Base-by-base conservation (phyloP, 2,113 vertebrate genomes). In the Vimba vimba region DNA sequence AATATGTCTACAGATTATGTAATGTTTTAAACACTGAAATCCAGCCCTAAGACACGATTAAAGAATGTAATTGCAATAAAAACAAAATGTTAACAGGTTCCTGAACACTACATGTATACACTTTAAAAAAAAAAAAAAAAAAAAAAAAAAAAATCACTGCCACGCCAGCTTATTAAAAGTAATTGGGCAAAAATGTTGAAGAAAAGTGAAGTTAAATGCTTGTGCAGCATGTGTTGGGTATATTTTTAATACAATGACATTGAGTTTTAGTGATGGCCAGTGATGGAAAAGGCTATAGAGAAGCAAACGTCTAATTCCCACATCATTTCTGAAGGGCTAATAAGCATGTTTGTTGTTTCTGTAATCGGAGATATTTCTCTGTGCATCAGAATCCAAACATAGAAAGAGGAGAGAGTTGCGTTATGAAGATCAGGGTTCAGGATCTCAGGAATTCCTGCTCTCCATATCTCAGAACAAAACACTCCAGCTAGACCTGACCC, bases 281-380 rank as follows among this genome's bases (percentile, higher is more conserved):
- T 74, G 39, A 25, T 25, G 21, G 76, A 78, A 23, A 19, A 60
- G 52, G 52, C 52, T 36, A 9, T 19, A 7, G n/a, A 77, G 23
- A 45, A 77, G 59, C 12, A n/a, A 39, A 52, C 19, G 21, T 77
- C 30, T 52, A 15, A 66, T 79, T 85, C 74, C 74, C 83, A 85
- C 76, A 78, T 76, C 55, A 60, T 85, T 39, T 55, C 83, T 79
- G 36, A 78, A 62, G 30, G 74, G 36, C 19, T 76, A 66, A 78
- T 84, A 84, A 50, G 39, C 3, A 55, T 68, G 79, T 85, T 39
- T 85, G 84, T 78, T 85, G 74, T 83, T 79, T 82, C 86, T 73
- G 82, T 87, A 82, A 78, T 73, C 60, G 21, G 78, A 82, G 82
- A 69, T 86, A 84, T 89, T 89, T 84, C 80, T 62, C 85, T 74